Evolutionary conservation across 2,888 invertebrate species (phyloP).

Genomic region (Drosophila percnosoma): DNA sequence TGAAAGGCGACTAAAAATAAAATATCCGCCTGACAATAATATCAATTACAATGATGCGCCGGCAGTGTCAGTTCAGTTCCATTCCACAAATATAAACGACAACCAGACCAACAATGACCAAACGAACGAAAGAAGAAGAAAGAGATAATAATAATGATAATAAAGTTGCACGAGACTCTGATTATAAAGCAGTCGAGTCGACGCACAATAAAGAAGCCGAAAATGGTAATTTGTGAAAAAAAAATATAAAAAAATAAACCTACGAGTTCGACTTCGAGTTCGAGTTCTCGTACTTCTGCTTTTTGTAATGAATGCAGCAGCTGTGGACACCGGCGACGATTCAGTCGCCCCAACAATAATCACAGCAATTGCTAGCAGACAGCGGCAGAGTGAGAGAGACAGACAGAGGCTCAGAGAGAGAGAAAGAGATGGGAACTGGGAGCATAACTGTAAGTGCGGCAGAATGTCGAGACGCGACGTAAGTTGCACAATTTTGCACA

Average conservation of each 20-base stretch:
- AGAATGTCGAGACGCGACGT: slow-evolving; percentile 55
- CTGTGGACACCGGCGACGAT: slow-evolving; percentile 52
- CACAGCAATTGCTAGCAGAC: slow-evolving; percentile 64
- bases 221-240: slow-evolving; percentile 50
- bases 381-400: background rate
- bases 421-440: slow-evolving; percentile 26
- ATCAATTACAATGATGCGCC: slow-evolving; percentile 66
- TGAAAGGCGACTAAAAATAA: slow-evolving; percentile 72
- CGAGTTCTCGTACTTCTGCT: slow-evolving; percentile 23
- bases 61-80: slow-evolving; percentile 36
- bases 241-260: background rate
- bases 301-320: slow-evolving; percentile 38
- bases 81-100: slow-evolving; percentile 34
- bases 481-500: slow-evolving; percentile 83
- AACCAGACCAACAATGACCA: slow-evolving; percentile 25
- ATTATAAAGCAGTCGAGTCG: slow-evolving; percentile 58
- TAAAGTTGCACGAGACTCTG: slow-evolving; percentile 73
- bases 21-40: slow-evolving; percentile 70
- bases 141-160: slow-evolving; percentile 36
- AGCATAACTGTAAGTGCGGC: slow-evolving; percentile 35
- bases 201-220: slow-evolving; percentile 43
- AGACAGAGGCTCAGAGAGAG: slow-evolving; percentile 8
- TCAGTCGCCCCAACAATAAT: slow-evolving; percentile 46
- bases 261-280: slow-evolving; percentile 25
- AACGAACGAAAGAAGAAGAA: slow-evolving; percentile 11